Conservation (phyloP, 2,888 invertebrate species). For the Dolichomitus sp. region DNA sequence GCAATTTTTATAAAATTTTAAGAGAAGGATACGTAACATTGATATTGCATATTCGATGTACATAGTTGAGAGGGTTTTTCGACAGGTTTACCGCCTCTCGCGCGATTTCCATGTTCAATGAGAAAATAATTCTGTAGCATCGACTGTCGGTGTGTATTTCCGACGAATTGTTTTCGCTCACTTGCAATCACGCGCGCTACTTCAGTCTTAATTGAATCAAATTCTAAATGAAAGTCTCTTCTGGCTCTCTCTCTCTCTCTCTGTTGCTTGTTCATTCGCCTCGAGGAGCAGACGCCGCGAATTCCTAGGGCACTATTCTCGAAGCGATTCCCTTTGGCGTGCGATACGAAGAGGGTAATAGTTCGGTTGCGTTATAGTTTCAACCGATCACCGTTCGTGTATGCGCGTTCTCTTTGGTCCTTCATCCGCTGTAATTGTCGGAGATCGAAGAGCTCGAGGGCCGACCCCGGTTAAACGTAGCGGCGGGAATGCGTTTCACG, state of each 20-base stretch:
- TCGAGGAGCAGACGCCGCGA: slow-evolving; percentile 3
- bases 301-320: slow-evolving; percentile 12
- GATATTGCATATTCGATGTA: background rate
- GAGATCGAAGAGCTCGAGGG: background rate
- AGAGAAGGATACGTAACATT: background rate
- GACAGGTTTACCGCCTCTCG: background rate
- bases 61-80: background rate
- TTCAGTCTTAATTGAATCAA: slow-evolving; percentile 28
- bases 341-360: background rate
- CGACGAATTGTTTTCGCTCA: background rate
- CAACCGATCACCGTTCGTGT: background rate
- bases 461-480: background rate
- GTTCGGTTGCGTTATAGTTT: background rate
- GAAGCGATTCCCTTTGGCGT: background rate
- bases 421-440: background rate
- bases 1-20: background rate
- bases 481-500: slow-evolving; percentile 2
- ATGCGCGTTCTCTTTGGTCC: background rate
- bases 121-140: background rate
- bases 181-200: background rate
- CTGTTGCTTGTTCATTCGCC: background rate
- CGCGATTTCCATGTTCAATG: background rate
- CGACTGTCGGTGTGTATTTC: background rate
- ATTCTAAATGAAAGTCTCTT: slow-evolving; percentile 12
- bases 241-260: background rate